phyloP scores from a whole-genome alignment of 2,888 invertebrate genomes.

The Orgyia antiqua region DNA sequence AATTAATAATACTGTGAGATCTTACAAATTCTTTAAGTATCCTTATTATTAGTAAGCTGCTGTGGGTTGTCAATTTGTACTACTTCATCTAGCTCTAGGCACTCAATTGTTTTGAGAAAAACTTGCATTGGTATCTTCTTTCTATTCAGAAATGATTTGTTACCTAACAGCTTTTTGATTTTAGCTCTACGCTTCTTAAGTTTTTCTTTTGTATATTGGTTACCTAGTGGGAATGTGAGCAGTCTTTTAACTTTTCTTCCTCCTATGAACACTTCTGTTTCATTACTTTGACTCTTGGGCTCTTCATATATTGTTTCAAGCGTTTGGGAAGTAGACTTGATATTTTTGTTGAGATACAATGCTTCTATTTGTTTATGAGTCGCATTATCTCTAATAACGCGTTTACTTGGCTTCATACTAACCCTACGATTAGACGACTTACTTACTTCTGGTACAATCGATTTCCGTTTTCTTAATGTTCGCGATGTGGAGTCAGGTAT shows the following conservation, averaged over 20 bases:
- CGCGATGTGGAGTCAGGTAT: conserved; percentile 39
- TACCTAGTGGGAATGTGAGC: conserved; percentile 73
- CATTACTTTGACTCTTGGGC: conserved; percentile 62
- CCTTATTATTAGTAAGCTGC: conserved; percentile 26
- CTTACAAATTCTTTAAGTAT: conserved; percentile 17
- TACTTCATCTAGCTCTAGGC: conserved; percentile 65
- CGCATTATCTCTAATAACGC: conserved; percentile 51
- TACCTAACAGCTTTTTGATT: conserved; percentile 75
- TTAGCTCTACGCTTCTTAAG: conserved; percentile 78
- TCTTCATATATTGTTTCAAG: conserved; percentile 82
- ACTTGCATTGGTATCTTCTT: conserved; percentile 76
- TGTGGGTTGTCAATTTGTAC: conserved; percentile 44
- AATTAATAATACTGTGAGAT: conserved; percentile 33
- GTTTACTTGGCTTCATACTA: conserved; percentile 67
- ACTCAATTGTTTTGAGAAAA: conserved; percentile 75
- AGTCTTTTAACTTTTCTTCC: conserved; percentile 77
- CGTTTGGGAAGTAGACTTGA: conserved; percentile 70
- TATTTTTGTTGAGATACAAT: conserved; percentile 76
- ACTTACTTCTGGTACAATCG: conserved; percentile 44
- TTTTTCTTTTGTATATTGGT: conserved; percentile 73
- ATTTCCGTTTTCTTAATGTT: conserved; percentile 61
- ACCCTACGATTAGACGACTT: conserved; percentile 67
- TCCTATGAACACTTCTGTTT: conserved; percentile 64
- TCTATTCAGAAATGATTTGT: conserved; percentile 68
- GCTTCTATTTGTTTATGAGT: conserved; percentile 70